These are phyloP conservation scores for Ferdinandea cuprea DNA, from an alignment of 2,888 invertebrate genomes.

Conservation along the genomic window DNA sequence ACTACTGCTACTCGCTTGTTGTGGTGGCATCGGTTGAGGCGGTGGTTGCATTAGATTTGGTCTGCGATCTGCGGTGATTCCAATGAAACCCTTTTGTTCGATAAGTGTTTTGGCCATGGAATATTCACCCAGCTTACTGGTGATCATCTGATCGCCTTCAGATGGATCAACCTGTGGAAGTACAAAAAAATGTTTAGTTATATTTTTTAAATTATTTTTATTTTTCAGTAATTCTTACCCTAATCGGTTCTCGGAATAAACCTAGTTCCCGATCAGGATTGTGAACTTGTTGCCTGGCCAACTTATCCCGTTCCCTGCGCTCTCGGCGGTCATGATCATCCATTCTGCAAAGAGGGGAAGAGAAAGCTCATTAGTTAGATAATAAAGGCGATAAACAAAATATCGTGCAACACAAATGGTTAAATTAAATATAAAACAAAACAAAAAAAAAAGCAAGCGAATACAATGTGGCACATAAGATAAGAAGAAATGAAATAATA, in stretches of 20 bases:
- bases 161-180: slow-evolving; percentile 77
- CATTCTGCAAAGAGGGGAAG: slow-evolving; percentile 79
- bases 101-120: slow-evolving; percentile 80
- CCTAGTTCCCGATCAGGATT: slow-evolving; percentile 80
- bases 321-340: slow-evolving; percentile 82
- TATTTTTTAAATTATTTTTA: neutral
- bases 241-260: slow-evolving; percentile 82
- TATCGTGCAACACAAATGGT: slow-evolving; percentile 29
- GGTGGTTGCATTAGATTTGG: slow-evolving; percentile 72
- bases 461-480: slow-evolving; percentile 18
- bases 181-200: neutral
- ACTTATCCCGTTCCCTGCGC: slow-evolving; percentile 82
- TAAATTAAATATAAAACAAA: too few species aligned
- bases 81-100: slow-evolving; percentile 77
- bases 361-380: slow-evolving; percentile 1
- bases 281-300: slow-evolving; percentile 82
- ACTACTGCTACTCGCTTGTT: slow-evolving; percentile 48
- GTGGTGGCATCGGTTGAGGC: slow-evolving; percentile 74
- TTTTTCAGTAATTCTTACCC: slow-evolving; percentile 77
- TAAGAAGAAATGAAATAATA: slow-evolving; percentile 18
- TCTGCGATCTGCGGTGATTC: slow-evolving; percentile 73
- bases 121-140: slow-evolving; percentile 81
- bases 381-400: neutral
- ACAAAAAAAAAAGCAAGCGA: slow-evolving; percentile 10
- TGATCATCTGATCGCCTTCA: slow-evolving; percentile 81